phyloP scores from a whole-genome alignment of 2,113 vertebrate genomes.

The Salvelinus fontinalis region DNA sequence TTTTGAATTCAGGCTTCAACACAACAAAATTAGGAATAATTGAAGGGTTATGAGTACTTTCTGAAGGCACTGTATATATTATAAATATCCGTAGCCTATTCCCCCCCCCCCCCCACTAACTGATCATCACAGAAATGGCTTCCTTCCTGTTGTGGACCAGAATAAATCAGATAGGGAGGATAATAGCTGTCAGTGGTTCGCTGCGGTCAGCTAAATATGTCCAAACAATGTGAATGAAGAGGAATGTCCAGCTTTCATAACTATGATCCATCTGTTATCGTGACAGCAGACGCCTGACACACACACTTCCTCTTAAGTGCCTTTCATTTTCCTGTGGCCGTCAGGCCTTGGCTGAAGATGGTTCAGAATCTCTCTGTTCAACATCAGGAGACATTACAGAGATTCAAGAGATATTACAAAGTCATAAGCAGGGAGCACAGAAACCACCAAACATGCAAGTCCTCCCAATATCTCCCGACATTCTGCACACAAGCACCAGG shows the following conservation, averaged over 20 bases:
- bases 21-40: too few relatives aligned
- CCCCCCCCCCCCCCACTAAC: neutral
- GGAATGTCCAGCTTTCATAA: constrained; percentile 48
- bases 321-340: neutral
- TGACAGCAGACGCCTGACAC: neutral
- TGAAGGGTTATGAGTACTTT: too few relatives aligned
- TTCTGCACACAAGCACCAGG: neutral
- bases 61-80: too few relatives aligned
- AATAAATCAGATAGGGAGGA: constrained; percentile 40
- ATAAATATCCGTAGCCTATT: too few relatives aligned
- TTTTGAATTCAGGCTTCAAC: too few relatives aligned
- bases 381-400: neutral
- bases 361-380: neutral
- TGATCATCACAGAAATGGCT: constrained; percentile 35
- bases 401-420: neutral
- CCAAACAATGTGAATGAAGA: constrained; percentile 50
- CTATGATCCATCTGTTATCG: neutral
- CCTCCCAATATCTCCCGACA: neutral
- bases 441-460: neutral
- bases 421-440: neutral
- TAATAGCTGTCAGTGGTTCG: constrained; percentile 40
- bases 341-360: neutral
- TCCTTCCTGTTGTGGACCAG: constrained; percentile 54
- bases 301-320: neutral
- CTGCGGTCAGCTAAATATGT: constrained; percentile 11